phyloP scores from a whole-genome alignment of 2,888 invertebrate genomes.

The Calliopum simillimum region DNA sequence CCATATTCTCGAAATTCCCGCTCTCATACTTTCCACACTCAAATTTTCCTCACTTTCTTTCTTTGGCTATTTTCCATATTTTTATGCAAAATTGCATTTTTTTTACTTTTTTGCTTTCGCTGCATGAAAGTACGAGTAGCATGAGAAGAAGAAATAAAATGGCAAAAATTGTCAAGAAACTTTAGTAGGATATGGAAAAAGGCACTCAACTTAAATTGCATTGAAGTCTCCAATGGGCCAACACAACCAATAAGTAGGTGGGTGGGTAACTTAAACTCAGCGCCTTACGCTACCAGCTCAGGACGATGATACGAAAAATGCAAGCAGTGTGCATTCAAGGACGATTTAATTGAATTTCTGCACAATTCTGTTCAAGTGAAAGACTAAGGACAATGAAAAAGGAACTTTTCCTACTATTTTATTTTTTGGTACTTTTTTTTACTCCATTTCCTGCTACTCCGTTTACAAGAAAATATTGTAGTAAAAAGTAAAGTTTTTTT shows the following conservation, averaged over 20 bases:
- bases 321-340: background rate
- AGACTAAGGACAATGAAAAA: background rate
- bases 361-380: background rate
- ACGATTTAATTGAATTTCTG: slow-evolving; percentile 15
- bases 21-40: background rate
- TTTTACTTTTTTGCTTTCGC: background rate
- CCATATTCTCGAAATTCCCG: background rate
- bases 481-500: too few species aligned
- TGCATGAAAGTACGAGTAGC: background rate
- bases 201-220: too few species aligned
- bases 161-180: background rate
- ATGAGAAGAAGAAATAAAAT: background rate
- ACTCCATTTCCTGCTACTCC: too few species aligned
- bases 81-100: slow-evolving; percentile 3
- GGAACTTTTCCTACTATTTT: background rate
- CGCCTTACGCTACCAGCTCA: too few species aligned
- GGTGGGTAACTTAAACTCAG: too few species aligned
- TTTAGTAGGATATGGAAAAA: too few species aligned
- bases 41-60: background rate
- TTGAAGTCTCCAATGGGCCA: background rate
- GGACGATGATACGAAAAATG: background rate
- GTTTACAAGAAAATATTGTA: too few species aligned
- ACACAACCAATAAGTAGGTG: background rate
- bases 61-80: background rate
- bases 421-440: too few species aligned